A percentile compares a stretch with the other conserved stretches of the same genome.
Evolutionary conservation across 2,888 invertebrate species (phyloP).

Genomic region (Tethea ocularis): DNA sequence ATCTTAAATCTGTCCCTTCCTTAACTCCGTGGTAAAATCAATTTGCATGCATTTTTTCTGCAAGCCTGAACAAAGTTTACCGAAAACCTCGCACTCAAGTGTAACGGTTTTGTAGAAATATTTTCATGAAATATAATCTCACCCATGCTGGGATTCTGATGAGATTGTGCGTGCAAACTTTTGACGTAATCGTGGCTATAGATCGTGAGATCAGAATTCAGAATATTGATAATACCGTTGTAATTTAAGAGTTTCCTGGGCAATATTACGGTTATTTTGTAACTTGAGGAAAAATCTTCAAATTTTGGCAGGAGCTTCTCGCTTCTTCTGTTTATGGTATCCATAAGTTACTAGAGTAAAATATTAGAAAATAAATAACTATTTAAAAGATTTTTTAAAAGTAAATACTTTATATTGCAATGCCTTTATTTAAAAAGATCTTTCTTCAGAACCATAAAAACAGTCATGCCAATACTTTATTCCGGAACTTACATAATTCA

Average conservation of each 20-base stretch:
- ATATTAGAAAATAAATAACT: no score
- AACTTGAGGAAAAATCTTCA: not conserved
- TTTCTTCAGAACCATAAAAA: no score
- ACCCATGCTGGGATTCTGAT: conserved; percentile 59
- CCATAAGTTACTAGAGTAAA: no score
- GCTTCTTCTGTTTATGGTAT: no score
- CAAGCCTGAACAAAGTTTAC: not conserved
- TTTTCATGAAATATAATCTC: conserved; percentile 40
- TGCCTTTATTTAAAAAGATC: no score
- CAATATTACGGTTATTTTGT: not conserved
- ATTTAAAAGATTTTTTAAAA: no score
- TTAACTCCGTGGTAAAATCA: not conserved
- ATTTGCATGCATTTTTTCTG: not conserved
- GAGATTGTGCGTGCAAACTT: conserved; percentile 11
- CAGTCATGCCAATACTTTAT: not conserved
- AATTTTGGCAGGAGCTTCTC: no score
- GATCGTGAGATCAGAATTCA: conserved; percentile 5
- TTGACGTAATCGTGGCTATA: conserved; percentile 1
- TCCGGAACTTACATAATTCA: not conserved
- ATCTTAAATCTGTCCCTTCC: not conserved
- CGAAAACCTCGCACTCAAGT: not conserved
- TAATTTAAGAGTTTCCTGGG: not conserved
- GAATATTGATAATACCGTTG: conserved; percentile 1
- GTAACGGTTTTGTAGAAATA: not conserved
- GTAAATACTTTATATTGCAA: no score